Evolutionary conservation across 1,140 invertebrate genomes (phyloP).

Genomic region (Tachypleus tridentatus): DNA sequence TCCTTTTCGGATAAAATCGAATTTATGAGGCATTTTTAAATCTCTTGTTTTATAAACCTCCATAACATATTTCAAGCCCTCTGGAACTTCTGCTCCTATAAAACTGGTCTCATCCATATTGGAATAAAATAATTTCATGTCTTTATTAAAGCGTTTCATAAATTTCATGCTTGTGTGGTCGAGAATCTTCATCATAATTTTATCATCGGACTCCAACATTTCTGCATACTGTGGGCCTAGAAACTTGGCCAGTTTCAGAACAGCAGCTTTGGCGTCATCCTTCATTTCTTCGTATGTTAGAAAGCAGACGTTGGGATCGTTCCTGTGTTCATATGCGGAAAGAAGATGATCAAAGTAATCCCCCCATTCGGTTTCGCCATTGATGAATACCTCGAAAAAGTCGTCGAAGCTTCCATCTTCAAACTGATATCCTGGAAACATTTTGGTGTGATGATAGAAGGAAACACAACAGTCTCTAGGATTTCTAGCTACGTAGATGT

Average conservation of each 20-base stretch:
- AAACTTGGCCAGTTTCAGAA: neutral
- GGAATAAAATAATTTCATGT: too few species aligned
- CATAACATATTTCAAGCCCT: too few species aligned
- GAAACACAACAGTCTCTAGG: slow-evolving; percentile 75
- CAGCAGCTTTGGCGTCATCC: neutral
- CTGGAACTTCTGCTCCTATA: too few species aligned
- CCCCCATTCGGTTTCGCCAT: slow-evolving; percentile 29
- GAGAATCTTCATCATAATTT: neutral
- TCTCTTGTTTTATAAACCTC: too few species aligned
- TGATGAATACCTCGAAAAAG: slow-evolving; percentile 31
- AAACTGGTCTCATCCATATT: too few species aligned
- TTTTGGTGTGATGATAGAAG: slow-evolving; percentile 61
- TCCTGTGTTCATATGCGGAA: too few species aligned
- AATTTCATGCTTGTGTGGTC: neutral
- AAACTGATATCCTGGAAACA: neutral
- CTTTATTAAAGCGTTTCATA: neutral
- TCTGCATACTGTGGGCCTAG: neutral
- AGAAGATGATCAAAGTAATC: slow-evolving; percentile 33
- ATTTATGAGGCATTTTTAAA: too few species aligned
- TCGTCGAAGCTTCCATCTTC: slow-evolving; percentile 24
- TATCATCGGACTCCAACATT: neutral
- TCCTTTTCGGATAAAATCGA: neutral
- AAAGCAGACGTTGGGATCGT: too few species aligned
- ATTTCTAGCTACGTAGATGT: slow-evolving; percentile 61
- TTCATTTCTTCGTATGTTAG: neutral